Base-by-base conservation (phyloP, 1,140 invertebrate species). In the Cyclina sinensis region DNA sequence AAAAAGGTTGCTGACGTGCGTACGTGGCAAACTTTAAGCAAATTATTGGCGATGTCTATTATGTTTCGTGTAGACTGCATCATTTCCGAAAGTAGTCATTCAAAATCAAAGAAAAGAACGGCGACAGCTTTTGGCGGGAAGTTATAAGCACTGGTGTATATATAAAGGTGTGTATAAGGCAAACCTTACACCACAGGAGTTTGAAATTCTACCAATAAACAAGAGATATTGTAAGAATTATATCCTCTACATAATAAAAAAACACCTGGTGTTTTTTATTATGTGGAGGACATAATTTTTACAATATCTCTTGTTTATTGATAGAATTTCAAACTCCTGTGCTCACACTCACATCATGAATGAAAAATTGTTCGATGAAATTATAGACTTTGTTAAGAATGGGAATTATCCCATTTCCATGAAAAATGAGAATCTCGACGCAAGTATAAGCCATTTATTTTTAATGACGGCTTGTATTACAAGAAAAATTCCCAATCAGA, bases 61-160 rank as follows among this genome's bases (percentile, higher is more conserved):
- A 54, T 54, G 51, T 54, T 54, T 54, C 51, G 51, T 54, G 65
- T 37, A 68, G 65, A 68, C 65, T 68, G 65, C 24, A 68, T 68
- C 65, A 68, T 68, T 68, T 68, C 65, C 65, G 65, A 68, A 68
- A 68, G 30, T 68, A 68, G 65, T 68, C 65, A 68, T 68, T 68
- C 18, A 43, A 43, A 4, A 68, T 68, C 65, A 30, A 68, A 11
- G 65, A 68, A 68, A 68, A 68, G 12, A 68, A 68, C 35, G 65
- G 65, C 65, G 65, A 68, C 11, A 68, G 65, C 65, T 68, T 1
- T 68, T 68, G 65, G 12, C 35, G 35, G 65, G 12, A 68, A 68
- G 65, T 68, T 68, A 68, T 68, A 68, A 68, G 30, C 65, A 68
- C 65, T 7, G 65, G 65, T 68, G 65, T 68, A 37, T 68, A 68